These are phyloP conservation scores for Streptopelia turtur DNA, from an alignment of 2,797 vertebrate species.

Conservation along the genomic window DNA sequence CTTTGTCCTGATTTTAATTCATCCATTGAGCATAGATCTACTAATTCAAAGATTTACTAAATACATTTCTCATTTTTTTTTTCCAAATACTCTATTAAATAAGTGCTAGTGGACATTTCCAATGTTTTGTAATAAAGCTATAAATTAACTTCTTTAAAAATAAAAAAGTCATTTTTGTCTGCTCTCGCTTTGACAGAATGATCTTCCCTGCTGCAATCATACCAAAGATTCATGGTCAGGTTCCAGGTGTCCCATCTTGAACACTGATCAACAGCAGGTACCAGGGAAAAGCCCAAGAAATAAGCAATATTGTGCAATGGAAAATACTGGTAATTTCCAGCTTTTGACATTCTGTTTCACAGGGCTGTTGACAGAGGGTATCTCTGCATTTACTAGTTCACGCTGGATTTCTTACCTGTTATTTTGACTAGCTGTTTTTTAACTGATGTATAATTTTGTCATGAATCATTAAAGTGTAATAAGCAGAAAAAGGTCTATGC, in stretches of 20 bases:
- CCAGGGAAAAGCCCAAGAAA: not conserved
- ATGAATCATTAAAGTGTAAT: not conserved
- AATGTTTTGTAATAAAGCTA: not conserved
- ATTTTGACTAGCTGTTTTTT: not conserved
- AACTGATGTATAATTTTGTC: not conserved
- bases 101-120: not conserved
- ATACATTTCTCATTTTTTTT: rapidly evolving
- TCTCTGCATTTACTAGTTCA: not conserved
- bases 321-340: not conserved
- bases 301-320: not conserved
- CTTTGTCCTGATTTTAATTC: not conserved
- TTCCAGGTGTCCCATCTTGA: not conserved
- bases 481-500: not conserved
- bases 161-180: not conserved
- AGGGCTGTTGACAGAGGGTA: not conserved
- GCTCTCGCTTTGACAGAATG: not conserved
- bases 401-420: not conserved
- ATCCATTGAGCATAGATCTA: not conserved
- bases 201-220: not conserved
- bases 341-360: not conserved
- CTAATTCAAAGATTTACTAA: not conserved
- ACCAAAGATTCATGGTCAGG: not conserved
- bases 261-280: not conserved
- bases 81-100: not conserved
- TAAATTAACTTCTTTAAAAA: not conserved